Conservation (phyloP, 2,113 vertebrate genomes). For the Ibidorhyncha struthersii region DNA sequence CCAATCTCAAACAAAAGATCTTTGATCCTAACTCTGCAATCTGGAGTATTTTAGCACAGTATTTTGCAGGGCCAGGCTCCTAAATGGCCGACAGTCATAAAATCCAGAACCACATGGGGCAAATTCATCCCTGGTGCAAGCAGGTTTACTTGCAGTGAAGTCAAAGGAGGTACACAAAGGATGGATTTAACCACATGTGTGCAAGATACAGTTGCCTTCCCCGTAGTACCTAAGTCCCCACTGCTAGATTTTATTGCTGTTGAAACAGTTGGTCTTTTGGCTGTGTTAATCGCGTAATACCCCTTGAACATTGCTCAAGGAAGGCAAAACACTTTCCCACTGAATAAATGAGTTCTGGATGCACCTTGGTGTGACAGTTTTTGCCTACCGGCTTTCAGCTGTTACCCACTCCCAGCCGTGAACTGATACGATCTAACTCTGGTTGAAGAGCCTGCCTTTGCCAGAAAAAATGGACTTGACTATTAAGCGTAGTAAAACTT, state of each 20-base stretch:
- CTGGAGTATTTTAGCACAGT: neutral
- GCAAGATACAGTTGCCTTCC: neutral
- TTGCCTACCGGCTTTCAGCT: constrained; percentile 43
- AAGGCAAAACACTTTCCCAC: constrained; percentile 38
- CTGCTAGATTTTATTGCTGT: neutral
- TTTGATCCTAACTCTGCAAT: neutral
- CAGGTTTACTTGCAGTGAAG: neutral
- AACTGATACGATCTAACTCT: constrained; percentile 29
- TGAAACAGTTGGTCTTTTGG: neutral
- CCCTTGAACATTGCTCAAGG: neutral
- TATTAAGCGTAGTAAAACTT: constrained; percentile 37
- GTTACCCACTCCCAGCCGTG: neutral
- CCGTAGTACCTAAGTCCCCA: neutral
- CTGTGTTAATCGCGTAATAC: neutral
- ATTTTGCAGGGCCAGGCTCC: neutral
- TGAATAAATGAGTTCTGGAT: constrained; percentile 48
- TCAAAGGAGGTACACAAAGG: constrained; percentile 10
- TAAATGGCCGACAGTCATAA: neutral
- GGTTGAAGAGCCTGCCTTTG: constrained; percentile 42
- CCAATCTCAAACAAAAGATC: constrained; percentile 5
- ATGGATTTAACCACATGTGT: constrained; percentile 7
- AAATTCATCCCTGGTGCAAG: constrained; percentile 26
- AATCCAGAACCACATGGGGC: neutral
- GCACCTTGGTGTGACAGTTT: constrained; percentile 44
- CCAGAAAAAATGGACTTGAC: constrained; percentile 62